Percentiles rank a stretch among this genome's conserved stretches.
phyloP scores from a whole-genome alignment of 2,888 invertebrate species.

The Minunthozetes semirufus region DNA sequence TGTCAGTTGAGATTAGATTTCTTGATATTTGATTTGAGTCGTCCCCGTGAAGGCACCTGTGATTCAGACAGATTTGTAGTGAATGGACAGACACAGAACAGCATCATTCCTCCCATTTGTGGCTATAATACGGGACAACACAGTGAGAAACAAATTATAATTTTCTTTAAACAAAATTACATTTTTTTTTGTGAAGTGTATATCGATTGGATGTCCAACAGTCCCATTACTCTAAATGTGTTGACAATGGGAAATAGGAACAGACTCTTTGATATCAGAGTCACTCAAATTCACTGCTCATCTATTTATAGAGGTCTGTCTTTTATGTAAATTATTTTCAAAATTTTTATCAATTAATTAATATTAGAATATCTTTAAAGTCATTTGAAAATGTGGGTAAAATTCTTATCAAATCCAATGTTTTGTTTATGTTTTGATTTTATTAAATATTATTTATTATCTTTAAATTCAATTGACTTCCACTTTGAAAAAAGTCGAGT shows the following conservation, averaged over 20 bases:
- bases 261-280: slow-evolving; percentile 36
- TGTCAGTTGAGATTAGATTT: slow-evolving; percentile 39
- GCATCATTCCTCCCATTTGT: slow-evolving; percentile 38
- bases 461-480: too few species aligned
- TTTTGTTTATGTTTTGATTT: too few species aligned
- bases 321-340: too few species aligned
- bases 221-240: slow-evolving; percentile 36
- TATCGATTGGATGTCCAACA: slow-evolving; percentile 28
- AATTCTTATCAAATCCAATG: too few species aligned
- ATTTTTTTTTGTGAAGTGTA: slow-evolving; percentile 29
- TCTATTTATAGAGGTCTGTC: slow-evolving; percentile 33
- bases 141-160: slow-evolving; percentile 18
- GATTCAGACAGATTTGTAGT: slow-evolving; percentile 37
- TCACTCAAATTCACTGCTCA: slow-evolving; percentile 35
- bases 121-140: slow-evolving; percentile 38
- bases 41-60: slow-evolving; percentile 34
- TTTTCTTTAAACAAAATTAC: neutral
- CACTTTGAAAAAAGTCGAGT: too few species aligned
- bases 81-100: slow-evolving; percentile 36
- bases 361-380: too few species aligned
- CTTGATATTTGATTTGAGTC: slow-evolving; percentile 30
- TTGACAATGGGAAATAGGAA: slow-evolving; percentile 35
- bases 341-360: too few species aligned
- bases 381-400: too few species aligned
- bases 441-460: too few species aligned